Conservation (phyloP, 1,140 invertebrate genomes). For the Panulirus ornatus region DNA sequence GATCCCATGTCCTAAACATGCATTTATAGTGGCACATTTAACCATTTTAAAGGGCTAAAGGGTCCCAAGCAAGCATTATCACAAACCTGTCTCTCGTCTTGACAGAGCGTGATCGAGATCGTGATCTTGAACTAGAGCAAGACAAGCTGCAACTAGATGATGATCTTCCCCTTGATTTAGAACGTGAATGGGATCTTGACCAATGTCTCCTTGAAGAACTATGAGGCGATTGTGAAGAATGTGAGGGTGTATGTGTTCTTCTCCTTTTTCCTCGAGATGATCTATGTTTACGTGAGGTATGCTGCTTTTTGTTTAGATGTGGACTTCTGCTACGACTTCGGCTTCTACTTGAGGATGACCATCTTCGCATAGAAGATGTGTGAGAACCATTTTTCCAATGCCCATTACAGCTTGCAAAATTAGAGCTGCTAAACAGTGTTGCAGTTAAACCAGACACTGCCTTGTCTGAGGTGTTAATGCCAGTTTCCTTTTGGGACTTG, state of each 20-base stretch:
- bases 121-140: conserved; percentile 75
- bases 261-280: conserved; percentile 58
- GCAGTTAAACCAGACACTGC: not conserved
- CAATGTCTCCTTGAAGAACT: conserved; percentile 16
- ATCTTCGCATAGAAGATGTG: conserved; percentile 43
- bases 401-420: not conserved
- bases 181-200: conserved; percentile 60
- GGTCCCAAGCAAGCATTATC: not conserved
- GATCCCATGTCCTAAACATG: too few species aligned
- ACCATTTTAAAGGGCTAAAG: too few species aligned
- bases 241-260: conserved; percentile 23
- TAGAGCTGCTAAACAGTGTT: not conserved
- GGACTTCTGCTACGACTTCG: conserved; percentile 39
- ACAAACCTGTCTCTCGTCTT: conserved; percentile 47
- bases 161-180: conserved; percentile 68
- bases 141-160: conserved; percentile 56
- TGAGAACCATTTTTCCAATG: conserved; percentile 28
- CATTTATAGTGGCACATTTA: too few species aligned
- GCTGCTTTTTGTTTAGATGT: conserved; percentile 40
- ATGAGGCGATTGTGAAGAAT: conserved; percentile 41
- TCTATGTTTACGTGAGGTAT: conserved; percentile 29
- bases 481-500: not conserved
- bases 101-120: conserved; percentile 69
- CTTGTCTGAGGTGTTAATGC: not conserved
- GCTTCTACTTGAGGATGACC: conserved; percentile 76